These are phyloP conservation scores for Sapajus apella DNA, from an alignment of 2,113 vertebrate genomes.

Conservation along the genomic window DNA sequence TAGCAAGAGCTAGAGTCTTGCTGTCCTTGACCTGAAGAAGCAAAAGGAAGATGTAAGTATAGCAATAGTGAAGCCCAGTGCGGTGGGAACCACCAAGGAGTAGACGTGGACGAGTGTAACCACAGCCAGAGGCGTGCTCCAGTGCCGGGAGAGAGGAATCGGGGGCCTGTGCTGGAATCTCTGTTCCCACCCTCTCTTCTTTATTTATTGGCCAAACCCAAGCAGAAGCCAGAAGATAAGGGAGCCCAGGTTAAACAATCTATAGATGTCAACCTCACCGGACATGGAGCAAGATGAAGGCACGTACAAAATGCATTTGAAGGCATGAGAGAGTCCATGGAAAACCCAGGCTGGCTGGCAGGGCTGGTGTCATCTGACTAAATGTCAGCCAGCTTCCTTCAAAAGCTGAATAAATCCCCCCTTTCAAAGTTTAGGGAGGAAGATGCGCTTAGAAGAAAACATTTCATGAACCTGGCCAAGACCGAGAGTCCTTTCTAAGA, in stretches of 20 bases:
- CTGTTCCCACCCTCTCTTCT: not conserved
- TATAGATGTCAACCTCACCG: not conserved
- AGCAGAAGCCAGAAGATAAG: not conserved
- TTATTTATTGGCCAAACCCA: not conserved
- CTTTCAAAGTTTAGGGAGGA: not conserved
- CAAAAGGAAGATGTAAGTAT: not conserved
- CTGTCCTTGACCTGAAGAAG: not conserved
- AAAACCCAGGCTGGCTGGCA: not conserved
- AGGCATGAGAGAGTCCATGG: not conserved
- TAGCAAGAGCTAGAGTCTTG: not conserved
- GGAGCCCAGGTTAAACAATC: not conserved
- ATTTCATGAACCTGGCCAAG: not conserved
- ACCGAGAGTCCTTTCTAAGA: not conserved
- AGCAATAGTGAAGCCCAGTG: not conserved
- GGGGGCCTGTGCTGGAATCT: fast-evolving
- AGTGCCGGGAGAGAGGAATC: not conserved
- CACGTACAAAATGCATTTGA: not conserved
- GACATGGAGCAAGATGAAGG: not conserved
- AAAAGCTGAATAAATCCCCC: not conserved
- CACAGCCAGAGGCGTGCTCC: not conserved
- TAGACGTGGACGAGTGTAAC: not conserved
- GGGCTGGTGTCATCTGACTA: not conserved
- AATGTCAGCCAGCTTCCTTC: not conserved
- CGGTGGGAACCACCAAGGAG: not conserved
- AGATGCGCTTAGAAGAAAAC: constrained; percentile 7